phyloP scores from a whole-genome alignment of 2,113 vertebrate species.

The Atlantisia rogersi region DNA sequence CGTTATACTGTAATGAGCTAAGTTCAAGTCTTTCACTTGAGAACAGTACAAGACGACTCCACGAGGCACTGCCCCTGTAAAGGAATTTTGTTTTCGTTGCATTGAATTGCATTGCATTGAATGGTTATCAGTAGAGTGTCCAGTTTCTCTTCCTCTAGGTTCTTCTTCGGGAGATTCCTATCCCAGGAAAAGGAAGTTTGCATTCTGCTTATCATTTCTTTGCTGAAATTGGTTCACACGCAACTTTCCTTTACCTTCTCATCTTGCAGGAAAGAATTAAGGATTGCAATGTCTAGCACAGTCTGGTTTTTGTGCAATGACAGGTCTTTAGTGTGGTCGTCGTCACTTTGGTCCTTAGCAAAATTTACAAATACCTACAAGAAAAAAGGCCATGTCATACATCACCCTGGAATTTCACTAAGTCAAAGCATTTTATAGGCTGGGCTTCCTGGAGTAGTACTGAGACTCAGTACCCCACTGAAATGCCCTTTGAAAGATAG shows the following conservation, averaged over 20 bases:
- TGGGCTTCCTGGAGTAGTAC: not conserved
- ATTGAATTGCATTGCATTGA: conserved; percentile 97
- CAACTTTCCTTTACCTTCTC: conserved; percentile 86
- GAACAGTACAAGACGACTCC: conserved; percentile 77
- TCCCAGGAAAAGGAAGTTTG: conserved; percentile 41
- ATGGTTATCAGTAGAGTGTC: conserved; percentile 87
- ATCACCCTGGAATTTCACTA: not conserved
- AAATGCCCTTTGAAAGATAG: not conserved
- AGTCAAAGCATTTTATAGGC: not conserved
- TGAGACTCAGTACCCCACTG: not conserved
- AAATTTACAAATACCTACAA: conserved; percentile 98
- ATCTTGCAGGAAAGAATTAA: conserved; percentile 76
- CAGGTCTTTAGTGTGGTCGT: conserved; percentile 92
- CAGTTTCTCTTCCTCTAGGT: conserved; percentile 71
- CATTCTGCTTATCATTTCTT: conserved; percentile 35
- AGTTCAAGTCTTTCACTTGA: conserved; percentile 87
- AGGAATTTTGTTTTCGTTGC: conserved; percentile 83
- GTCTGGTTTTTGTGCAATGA: conserved; percentile 88
- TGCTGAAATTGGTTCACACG: conserved; percentile 80
- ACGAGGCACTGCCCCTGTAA: conserved; percentile 79
- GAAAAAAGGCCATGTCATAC: not conserved
- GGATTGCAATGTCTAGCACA: conserved; percentile 78
- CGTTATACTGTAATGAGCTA: conserved; percentile 77
- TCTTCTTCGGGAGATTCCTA: conserved; percentile 59
- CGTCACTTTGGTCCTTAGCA: conserved; percentile 98